A percentile compares a stretch with the other conserved stretches of the same genome.
Evolutionary conservation across 2,888 invertebrate species (phyloP).

Genomic region (Noctua pronuba): DNA sequence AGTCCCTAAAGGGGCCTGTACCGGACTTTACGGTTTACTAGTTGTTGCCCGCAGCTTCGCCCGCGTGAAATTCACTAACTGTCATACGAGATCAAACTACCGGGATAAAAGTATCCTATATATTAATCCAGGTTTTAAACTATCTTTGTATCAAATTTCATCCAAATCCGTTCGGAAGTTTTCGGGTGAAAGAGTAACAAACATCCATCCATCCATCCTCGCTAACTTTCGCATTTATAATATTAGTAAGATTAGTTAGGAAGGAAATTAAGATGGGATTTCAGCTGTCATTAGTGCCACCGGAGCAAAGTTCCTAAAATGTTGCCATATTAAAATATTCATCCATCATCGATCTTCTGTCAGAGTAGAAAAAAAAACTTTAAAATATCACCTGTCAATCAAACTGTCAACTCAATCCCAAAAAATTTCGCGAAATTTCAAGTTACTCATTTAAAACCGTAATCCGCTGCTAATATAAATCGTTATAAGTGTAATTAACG

Average conservation of each 20-base stretch:
- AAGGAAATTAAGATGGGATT: not conserved
- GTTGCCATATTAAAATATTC: slow-evolving; percentile 15
- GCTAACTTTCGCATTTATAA: no score
- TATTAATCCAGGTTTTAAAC: no score
- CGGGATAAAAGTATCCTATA: no score
- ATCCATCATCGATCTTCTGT: slow-evolving; percentile 33
- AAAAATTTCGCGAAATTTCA: slow-evolving; percentile 71
- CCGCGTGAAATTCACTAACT: no score
- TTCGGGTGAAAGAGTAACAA: no score
- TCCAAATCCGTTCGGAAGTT: no score
- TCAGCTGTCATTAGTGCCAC: not conserved
- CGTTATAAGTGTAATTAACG: slow-evolving; percentile 53
- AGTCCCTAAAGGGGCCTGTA: not conserved
- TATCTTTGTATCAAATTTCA: no score
- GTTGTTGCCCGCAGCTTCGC: no score
- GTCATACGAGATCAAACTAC: no score
- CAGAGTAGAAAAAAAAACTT: slow-evolving; percentile 25
- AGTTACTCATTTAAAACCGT: slow-evolving; percentile 57
- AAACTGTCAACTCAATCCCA: slow-evolving; percentile 60
- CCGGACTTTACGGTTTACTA: no score
- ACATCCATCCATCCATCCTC: no score
- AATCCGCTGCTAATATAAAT: slow-evolving; percentile 45
- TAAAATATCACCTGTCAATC: slow-evolving; percentile 50
- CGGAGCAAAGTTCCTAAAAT: not conserved
- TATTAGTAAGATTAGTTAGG: not conserved